Evolutionary conservation across 2,888 invertebrate species (phyloP).

Genomic region (Tinea semifulvella): DNA sequence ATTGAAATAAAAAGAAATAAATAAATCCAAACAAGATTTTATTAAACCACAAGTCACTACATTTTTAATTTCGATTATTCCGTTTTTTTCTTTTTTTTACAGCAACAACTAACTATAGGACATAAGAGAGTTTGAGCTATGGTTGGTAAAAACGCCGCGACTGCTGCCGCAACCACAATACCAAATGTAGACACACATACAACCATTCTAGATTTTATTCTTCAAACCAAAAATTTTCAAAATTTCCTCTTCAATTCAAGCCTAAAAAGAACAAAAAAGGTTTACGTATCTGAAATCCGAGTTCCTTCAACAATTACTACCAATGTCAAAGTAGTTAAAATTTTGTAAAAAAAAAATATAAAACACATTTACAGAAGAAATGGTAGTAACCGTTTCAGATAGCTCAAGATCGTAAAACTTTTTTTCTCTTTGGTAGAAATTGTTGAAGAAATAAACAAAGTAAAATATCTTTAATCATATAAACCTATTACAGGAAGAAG

Average conservation of each 20-base stretch:
- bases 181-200: slow-evolving; percentile 11
- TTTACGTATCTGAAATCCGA: no score
- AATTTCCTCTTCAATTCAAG: no score
- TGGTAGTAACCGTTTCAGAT: neutral
- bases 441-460: slow-evolving; percentile 21
- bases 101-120: neutral
- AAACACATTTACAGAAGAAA: neutral
- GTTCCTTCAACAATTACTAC: slow-evolving; percentile 26
- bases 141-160: slow-evolving; percentile 10
- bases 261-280: no score
- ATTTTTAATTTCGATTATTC: neutral
- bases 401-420: slow-evolving; percentile 38
- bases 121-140: neutral
- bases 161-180: slow-evolving; percentile 3
- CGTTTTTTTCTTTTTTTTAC: neutral
- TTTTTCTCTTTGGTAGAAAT: slow-evolving; percentile 23
- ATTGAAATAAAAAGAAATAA: no score
- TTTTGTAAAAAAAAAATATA: no score
- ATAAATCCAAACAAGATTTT: no score
- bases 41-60: no score
- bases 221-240: no score
- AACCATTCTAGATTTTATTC: no score
- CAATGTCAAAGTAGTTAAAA: no score
- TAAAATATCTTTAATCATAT: neutral
- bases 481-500: no score